phyloP scores from a whole-genome alignment of 1,140 invertebrate species.

The Penaeus chinensis region DNA sequence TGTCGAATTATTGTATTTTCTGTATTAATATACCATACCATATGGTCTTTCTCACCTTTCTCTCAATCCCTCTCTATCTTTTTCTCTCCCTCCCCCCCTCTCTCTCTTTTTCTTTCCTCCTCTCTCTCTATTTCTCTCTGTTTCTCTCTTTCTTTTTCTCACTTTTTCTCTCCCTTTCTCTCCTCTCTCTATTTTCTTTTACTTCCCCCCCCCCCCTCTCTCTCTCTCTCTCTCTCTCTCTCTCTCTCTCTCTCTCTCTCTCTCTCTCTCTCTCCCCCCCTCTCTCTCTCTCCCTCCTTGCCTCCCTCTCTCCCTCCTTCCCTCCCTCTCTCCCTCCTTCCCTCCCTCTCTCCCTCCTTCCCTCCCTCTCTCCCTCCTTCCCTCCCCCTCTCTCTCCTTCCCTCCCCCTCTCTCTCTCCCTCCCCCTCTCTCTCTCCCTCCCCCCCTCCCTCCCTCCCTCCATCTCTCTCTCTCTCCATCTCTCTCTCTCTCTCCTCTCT shows the following conservation, averaged over 20 bases:
- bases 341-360: background rate
- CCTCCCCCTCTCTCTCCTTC: slow-evolving; percentile 15
- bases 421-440: background rate
- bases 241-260: slow-evolving; percentile 20
- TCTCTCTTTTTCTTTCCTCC: too few relatives aligned
- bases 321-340: background rate
- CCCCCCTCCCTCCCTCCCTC: background rate
- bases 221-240: background rate
- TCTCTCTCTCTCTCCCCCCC: slow-evolving; percentile 20
- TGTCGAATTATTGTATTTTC: too few relatives aligned
- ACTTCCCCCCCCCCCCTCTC: background rate
- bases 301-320: background rate
- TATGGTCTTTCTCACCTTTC: too few relatives aligned
- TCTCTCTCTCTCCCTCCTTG: background rate
- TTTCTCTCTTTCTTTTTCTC: background rate
- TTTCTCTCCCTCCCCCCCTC: too few relatives aligned
- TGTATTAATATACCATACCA: too few relatives aligned
- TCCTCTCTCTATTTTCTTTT: background rate
- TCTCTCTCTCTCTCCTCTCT: too few relatives aligned
- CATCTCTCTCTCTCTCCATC: background rate
- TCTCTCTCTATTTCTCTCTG: too few relatives aligned
- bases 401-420: slow-evolving; percentile 17
- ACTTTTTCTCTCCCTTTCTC: background rate
- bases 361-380: background rate
- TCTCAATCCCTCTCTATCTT: too few relatives aligned